These are phyloP conservation scores for Pomacea canaliculata DNA, from an alignment of 2,888 invertebrate genomes.

Conservation along the genomic window DNA sequence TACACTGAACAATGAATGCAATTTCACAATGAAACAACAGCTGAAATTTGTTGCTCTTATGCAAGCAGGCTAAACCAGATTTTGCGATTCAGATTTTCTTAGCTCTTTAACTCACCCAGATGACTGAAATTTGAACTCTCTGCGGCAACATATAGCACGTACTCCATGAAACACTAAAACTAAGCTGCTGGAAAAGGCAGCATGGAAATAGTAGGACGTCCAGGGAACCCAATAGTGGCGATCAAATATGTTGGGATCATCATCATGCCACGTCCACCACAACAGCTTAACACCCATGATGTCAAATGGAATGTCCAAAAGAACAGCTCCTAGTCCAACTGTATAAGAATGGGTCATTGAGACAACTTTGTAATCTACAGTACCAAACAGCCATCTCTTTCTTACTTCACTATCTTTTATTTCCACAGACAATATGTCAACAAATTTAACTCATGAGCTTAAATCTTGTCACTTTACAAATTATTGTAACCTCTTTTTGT, in stretches of 20 bases:
- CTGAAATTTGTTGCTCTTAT: too few species aligned
- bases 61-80: too few species aligned
- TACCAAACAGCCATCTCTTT: background rate
- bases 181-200: conserved; percentile 81
- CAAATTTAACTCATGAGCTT: too few species aligned
- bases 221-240: conserved; percentile 87
- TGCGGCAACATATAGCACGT: conserved; percentile 73
- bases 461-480: too few species aligned
- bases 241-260: conserved; percentile 75
- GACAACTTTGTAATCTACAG: background rate
- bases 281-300: conserved; percentile 83
- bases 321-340: conserved; percentile 80
- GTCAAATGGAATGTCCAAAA: conserved; percentile 85
- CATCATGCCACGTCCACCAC: conserved; percentile 87
- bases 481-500: too few species aligned
- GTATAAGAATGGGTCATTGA: conserved; percentile 21
- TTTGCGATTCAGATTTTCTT: too few species aligned
- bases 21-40: too few species aligned
- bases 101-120: conserved; percentile 70
- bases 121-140: conserved; percentile 75
- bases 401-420: background rate
- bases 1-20: too few species aligned
- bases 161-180: conserved; percentile 78
- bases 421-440: background rate
- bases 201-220: conserved; percentile 87